phyloP scores from a whole-genome alignment of 53 echinoderm and acorn worm genomes.

The Mesocentrotus franciscanus region DNA sequence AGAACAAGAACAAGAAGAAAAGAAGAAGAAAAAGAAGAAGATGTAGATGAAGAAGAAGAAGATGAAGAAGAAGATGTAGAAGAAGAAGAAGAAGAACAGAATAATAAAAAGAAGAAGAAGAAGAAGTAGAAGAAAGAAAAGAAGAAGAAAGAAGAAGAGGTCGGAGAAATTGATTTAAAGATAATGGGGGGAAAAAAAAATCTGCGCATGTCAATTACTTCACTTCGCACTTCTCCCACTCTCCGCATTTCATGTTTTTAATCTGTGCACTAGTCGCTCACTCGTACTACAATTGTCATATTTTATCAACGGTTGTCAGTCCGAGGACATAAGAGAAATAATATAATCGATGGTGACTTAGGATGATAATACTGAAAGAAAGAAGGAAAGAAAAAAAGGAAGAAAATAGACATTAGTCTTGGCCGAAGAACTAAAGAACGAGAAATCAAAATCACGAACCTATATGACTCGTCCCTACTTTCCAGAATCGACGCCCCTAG shows the following conservation, averaged over 20 bases:
- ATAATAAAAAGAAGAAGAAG: neutral
- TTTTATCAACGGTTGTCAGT: constrained; percentile 48
- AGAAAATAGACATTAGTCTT: no score
- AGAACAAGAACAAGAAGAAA: neutral
- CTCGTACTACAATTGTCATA: constrained; percentile 25
- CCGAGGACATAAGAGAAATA: neutral
- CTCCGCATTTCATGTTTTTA: constrained; percentile 9
- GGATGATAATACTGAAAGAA: neutral
- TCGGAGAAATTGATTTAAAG: neutral
- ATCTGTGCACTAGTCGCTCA: neutral
- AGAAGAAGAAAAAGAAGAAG: neutral
- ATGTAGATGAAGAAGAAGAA: neutral
- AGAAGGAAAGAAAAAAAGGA: neutral
- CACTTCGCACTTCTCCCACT: neutral
- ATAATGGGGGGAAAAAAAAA: neutral
- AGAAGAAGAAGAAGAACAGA: neutral
- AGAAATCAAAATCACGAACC: no score
- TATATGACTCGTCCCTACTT: no score
- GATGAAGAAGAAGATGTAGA: neutral
- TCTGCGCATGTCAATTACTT: neutral
- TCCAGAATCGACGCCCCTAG: no score
- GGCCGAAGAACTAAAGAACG: no score
- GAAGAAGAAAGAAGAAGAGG: neutral
- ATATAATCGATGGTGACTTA: neutral
- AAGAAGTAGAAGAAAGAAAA: no score